Evolutionary conservation across 2,113 vertebrate species (phyloP).

Genomic region (Varanus komodoensis): DNA sequence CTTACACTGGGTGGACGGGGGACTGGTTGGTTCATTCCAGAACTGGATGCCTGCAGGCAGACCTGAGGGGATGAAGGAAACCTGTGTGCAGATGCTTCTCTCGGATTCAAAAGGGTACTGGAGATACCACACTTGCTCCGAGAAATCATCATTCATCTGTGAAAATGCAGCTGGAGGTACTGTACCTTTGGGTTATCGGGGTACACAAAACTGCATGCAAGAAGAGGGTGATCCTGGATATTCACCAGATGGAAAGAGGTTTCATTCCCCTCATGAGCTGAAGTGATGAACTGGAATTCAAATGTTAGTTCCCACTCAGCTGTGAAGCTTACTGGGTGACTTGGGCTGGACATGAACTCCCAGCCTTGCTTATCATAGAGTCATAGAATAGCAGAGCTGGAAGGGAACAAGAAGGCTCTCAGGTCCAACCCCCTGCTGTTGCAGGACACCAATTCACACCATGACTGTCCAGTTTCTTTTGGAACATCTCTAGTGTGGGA

Average conservation of each 20-base stretch:
- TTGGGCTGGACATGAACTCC: no score
- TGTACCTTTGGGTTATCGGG: no score
- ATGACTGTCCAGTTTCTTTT: no score
- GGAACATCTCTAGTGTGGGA: no score
- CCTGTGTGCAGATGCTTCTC: conserved; percentile 74
- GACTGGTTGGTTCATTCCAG: conserved; percentile 21
- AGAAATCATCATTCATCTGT: conserved; percentile 70
- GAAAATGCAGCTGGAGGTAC: conserved; percentile 48
- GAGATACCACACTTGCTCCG: conserved; percentile 65
- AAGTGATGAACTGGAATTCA: background rate
- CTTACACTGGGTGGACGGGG: conserved; percentile 16
- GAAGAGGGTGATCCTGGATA: background rate
- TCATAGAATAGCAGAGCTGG: no score
- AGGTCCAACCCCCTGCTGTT: no score
- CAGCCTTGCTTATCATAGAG: no score
- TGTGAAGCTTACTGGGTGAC: no score
- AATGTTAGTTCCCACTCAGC: no score
- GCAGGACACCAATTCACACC: no score
- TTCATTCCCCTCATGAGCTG: background rate
- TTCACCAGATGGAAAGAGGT: background rate
- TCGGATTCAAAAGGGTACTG: conserved; percentile 47
- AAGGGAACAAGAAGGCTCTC: no score
- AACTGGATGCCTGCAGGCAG: conserved; percentile 19
- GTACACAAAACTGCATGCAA: no score
- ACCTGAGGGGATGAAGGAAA: background rate